phyloP scores from a whole-genome alignment of 2,888 invertebrate genomes.

The Drosophila maculinotata region DNA sequence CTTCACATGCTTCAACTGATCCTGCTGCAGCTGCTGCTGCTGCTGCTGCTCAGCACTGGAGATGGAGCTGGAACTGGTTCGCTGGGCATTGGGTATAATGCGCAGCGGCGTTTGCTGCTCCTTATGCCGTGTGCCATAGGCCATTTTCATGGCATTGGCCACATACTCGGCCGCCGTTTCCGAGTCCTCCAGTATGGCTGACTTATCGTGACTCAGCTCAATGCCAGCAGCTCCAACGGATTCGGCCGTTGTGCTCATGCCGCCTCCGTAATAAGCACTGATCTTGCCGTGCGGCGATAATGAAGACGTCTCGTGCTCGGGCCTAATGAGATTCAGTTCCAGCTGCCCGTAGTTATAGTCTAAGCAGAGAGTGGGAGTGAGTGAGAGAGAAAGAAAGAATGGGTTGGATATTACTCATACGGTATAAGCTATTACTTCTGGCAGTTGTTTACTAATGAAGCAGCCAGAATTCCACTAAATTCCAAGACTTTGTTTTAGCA shows the following conservation, averaged over 20 bases:
- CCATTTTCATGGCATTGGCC: slow-evolving; percentile 83
- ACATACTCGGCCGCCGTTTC: slow-evolving; percentile 84
- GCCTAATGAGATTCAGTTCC: slow-evolving; percentile 82
- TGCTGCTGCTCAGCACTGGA: slow-evolving; percentile 20
- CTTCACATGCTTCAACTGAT: slow-evolving; percentile 48
- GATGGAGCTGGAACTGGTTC: slow-evolving; percentile 31
- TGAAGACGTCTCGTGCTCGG: slow-evolving; percentile 68
- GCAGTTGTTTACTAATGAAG: slow-evolving; percentile 1
- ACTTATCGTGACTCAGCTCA: slow-evolving; percentile 38
- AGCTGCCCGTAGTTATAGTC: slow-evolving; percentile 77
- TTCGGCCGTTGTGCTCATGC: slow-evolving; percentile 44
- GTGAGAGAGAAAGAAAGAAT: background rate
- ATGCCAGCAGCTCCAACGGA: slow-evolving; percentile 25
- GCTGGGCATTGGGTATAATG: slow-evolving; percentile 30
- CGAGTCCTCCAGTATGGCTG: slow-evolving; percentile 72
- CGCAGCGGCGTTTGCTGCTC: slow-evolving; percentile 48
- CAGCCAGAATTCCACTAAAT: background rate
- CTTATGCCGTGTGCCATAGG: slow-evolving; percentile 76
- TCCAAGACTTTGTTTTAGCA: background rate
- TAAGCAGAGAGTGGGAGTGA: slow-evolving; percentile 22
- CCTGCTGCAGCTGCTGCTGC: slow-evolving; percentile 34
- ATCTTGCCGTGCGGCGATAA: slow-evolving; percentile 49
- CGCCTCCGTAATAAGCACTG: slow-evolving; percentile 42
- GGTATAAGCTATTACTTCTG: background rate
- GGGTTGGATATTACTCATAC: background rate